Evolutionary conservation across 2,797 vertebrate genomes (phyloP), one percentile per base, ranked within the genome.

Genomic region (Squalus acanthias): DNA sequence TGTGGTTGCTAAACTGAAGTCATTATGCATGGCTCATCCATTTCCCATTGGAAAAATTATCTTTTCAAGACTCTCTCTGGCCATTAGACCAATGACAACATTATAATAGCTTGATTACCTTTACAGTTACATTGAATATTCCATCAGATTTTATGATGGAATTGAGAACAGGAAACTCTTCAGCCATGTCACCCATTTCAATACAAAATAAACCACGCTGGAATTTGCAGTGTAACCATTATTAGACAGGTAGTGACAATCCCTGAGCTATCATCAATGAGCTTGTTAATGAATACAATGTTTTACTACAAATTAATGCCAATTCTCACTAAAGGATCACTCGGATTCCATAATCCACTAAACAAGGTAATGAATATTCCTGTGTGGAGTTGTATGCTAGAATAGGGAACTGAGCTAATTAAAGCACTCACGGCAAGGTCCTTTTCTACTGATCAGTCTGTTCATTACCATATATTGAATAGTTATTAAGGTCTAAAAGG

Each of bases 41-140:
- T 67, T 93, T 67, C 67, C 39, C 67, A 26, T 95, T 50, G n/a
- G 33, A 33, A 65, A 33, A 92, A 65, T 92, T 65, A 7, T 39
- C 29, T 92, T 92, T 65, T 92, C 33, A 92, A 65, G 29, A 65
- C 57, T 92, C 89, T 57, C 87, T 65, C 88, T 57, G 12, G 94
- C 12, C 53, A 95, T 95, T n/a, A 76, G 3, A 74, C 46, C 50
- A 74, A 76, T 60, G 72, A 95, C 94, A 95, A 95, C 46, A 95
- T 95, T 95, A 95, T 60, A 92, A 92, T 92, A 60, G 46, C 70
- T 95, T 95, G 69, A 24, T 74, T 95, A 95, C 50, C 70, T 95
- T 95, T 76, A 60, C 70, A 95, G 53, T 76, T 95, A 74, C 53
- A 95, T 57, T 69, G 69, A 95, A 76, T 3, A 74, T 17, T 76